Conservation (phyloP, 1,140 invertebrate species). For the Cotesia vestalis region DNA sequence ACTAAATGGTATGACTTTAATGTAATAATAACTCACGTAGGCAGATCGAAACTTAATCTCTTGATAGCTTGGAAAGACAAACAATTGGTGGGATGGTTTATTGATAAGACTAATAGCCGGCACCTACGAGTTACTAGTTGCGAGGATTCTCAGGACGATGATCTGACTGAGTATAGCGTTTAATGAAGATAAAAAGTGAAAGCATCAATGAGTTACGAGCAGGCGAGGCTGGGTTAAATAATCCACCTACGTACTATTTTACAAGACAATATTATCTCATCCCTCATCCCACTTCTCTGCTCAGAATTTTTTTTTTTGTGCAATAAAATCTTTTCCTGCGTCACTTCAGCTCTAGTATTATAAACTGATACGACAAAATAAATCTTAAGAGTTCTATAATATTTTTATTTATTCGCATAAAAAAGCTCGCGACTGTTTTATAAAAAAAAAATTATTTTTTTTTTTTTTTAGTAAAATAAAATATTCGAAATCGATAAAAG, state of each 20-base stretch:
- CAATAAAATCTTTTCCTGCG: neutral
- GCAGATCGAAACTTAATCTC: neutral
- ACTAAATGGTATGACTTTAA: no score
- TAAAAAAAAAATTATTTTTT: no score
- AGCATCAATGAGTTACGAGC: neutral
- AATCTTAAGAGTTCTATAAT: neutral
- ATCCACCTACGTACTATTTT: no score
- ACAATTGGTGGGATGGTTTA: conserved; percentile 6
- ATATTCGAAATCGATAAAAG: no score
- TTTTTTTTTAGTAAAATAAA: no score
- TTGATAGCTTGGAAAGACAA: conserved; percentile 15
- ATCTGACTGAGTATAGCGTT: no score
- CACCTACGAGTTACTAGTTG: neutral
- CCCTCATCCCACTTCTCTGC: no score
- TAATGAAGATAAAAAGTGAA: no score
- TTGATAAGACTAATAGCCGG: neutral
- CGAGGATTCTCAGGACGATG: neutral
- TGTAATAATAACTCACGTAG: no score
- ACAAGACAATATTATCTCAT: no score
- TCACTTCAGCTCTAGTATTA: neutral
- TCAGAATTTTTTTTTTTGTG: neutral
- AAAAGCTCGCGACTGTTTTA: neutral
- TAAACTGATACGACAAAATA: neutral
- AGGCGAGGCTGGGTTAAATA: no score
- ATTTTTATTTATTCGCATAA: neutral